Percentiles rank a stretch among this genome's conserved stretches.
phyloP scores from a whole-genome alignment of 2,797 vertebrate species.

The Sternotherus odoratus region DNA sequence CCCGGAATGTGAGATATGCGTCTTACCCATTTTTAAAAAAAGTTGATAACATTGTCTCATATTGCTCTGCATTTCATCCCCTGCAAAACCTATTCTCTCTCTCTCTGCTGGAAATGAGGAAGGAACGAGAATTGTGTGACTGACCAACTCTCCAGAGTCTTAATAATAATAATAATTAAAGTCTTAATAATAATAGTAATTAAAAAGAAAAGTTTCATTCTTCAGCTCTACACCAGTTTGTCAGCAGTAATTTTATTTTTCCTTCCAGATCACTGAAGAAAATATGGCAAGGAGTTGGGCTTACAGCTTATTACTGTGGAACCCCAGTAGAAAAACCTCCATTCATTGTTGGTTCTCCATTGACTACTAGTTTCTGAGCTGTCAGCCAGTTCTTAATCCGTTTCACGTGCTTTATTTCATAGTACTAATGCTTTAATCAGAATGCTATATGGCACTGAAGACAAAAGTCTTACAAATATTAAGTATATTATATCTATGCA shows the following conservation, averaged over 20 bases:
- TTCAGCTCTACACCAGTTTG: not conserved
- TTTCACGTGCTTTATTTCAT: not conserved
- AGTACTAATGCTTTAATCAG: not conserved
- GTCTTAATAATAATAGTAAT: too few species aligned
- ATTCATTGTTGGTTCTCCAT: not conserved
- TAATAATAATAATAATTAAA: too few species aligned
- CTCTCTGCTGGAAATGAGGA: too few species aligned
- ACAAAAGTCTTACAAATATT: not conserved
- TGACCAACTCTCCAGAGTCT: too few species aligned
- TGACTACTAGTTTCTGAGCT: not conserved
- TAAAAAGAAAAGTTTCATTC: too few species aligned
- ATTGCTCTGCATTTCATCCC: too few species aligned
- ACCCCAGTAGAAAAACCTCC: rapidly evolving
- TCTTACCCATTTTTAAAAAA: too few species aligned
- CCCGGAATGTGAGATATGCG: too few species aligned
- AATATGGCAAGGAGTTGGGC: not conserved
- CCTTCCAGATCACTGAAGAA: not conserved
- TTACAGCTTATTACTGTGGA: not conserved
- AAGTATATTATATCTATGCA: not conserved
- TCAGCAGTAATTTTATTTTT: not conserved
- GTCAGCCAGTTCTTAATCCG: not conserved
- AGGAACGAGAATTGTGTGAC: too few species aligned
- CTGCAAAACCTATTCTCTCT: too few species aligned
- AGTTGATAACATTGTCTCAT: too few species aligned
- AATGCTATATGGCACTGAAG: not conserved